Conservation (phyloP, 1,140 invertebrate species). For the Drosophila tani region DNA sequence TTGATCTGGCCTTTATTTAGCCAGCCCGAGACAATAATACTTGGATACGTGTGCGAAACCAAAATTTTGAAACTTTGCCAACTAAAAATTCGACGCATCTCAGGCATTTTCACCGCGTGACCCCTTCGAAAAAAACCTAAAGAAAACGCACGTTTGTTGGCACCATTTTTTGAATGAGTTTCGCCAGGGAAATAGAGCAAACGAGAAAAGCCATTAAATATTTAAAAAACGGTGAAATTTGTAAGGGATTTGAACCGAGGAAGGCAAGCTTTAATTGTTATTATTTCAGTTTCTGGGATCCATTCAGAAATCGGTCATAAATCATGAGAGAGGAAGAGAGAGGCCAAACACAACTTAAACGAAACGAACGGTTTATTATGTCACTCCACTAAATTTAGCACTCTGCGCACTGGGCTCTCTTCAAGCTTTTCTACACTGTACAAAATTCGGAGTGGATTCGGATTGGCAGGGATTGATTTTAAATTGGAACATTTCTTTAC, state of each 20-base stretch:
- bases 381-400: conserved; percentile 79
- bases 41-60: conserved; percentile 39
- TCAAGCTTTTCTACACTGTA: conserved; percentile 28
- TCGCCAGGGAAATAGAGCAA: conserved; percentile 3
- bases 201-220: neutral
- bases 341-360: conserved; percentile 57
- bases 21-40: conserved; percentile 48
- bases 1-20: conserved; percentile 60
- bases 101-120: conserved; percentile 73
- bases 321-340: conserved; percentile 14
- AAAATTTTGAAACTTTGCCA: conserved; percentile 73
- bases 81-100: conserved; percentile 57
- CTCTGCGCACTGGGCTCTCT: conserved; percentile 45
- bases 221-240: neutral
- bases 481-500: neutral
- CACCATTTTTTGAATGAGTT: conserved; percentile 23
- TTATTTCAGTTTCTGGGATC: conserved; percentile 6
- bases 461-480: neutral
- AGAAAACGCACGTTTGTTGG: conserved; percentile 42
- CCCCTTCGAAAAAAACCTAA: conserved; percentile 29
- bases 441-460: neutral
- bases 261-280: conserved; percentile 15
- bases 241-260: neutral
- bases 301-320: conserved; percentile 45
- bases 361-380: conserved; percentile 71